A percentile compares a stretch with the other conserved stretches of the same genome.
Conservation (phyloP, 1,140 invertebrate species). For the Globodera ellingtonae region DNA sequence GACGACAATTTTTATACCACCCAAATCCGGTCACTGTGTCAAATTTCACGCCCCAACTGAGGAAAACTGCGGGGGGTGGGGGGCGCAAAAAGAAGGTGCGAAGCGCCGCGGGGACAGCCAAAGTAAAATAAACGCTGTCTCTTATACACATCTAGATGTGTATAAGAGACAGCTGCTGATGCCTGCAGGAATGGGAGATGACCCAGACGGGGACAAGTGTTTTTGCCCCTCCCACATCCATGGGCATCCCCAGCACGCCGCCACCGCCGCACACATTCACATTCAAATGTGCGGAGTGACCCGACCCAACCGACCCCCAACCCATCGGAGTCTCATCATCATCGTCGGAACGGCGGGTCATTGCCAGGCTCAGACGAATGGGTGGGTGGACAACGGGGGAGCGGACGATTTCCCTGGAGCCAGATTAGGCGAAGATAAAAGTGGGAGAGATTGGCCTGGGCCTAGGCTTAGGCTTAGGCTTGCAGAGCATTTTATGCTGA, state of each 20-base stretch:
- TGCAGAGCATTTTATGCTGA: neutral
- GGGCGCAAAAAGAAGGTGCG: neutral
- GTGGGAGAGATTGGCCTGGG: neutral
- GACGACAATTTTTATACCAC: neutral
- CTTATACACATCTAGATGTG: no score
- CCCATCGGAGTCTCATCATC: neutral
- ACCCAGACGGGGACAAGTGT: conserved; percentile 20
- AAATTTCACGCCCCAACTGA: conserved; percentile 6
- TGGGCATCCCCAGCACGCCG: conserved; percentile 6
- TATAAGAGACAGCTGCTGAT: no score
- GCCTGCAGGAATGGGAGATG: neutral
- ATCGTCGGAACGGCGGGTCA: neutral
- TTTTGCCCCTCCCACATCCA: conserved; percentile 2
- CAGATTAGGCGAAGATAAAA: neutral
- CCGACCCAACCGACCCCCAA: neutral
- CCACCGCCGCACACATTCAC: neutral
- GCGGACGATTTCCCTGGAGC: neutral
- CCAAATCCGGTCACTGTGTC: conserved; percentile 8
- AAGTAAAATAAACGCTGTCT: no score
- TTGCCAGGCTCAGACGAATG: neutral
- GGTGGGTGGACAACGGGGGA: no score
- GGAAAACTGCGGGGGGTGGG: neutral
- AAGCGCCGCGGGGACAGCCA: neutral
- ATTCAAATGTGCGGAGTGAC: neutral
- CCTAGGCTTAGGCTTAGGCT: no score